These are phyloP conservation scores for Aphyosemion australe DNA, from an alignment of 2,113 vertebrate species.

Conservation along the genomic window DNA sequence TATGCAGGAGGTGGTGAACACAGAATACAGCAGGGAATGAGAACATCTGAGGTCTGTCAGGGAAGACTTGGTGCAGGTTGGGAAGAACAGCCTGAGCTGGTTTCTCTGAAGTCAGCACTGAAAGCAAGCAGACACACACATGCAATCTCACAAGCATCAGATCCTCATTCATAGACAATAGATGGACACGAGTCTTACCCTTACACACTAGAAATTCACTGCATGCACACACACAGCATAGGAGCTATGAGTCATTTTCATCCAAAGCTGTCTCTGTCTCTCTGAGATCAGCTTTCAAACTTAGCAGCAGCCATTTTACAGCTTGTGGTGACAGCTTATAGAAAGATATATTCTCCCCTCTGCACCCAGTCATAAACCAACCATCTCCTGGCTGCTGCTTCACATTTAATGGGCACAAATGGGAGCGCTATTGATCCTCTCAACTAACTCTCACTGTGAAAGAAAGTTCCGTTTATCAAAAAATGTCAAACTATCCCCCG, in stretches of 20 bases:
- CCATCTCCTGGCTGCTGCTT: background rate
- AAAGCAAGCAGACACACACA: constrained; percentile 15
- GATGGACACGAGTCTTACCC: constrained; percentile 2
- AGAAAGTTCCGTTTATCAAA: background rate
- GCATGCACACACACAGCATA: constrained; percentile 26
- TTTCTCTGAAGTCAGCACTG: constrained; percentile 36
- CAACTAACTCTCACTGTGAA: constrained; percentile 1
- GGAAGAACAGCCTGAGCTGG: constrained; percentile 16
- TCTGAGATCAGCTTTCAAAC: constrained; percentile 18
- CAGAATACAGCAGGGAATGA: constrained; percentile 15
- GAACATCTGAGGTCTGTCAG: constrained; percentile 38
- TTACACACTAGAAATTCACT: constrained; percentile 26
- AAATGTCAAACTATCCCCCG: constrained; percentile 7
- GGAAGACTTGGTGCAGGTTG: constrained; percentile 5
- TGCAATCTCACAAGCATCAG: constrained; percentile 1
- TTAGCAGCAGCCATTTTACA: constrained; percentile 26
- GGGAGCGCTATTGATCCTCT: constrained; percentile 4
- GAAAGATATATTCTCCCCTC: background rate
- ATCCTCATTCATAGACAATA: constrained; percentile 16
- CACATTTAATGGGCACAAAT: background rate
- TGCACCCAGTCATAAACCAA: background rate
- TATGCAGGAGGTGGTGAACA: background rate
- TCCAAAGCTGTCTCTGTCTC: constrained; percentile 24
- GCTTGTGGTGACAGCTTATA: constrained; percentile 5
- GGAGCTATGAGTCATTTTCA: constrained; percentile 41